These are phyloP conservation scores for Spisula solida DNA, from an alignment of 2,888 invertebrate genomes.

Conservation along the genomic window DNA sequence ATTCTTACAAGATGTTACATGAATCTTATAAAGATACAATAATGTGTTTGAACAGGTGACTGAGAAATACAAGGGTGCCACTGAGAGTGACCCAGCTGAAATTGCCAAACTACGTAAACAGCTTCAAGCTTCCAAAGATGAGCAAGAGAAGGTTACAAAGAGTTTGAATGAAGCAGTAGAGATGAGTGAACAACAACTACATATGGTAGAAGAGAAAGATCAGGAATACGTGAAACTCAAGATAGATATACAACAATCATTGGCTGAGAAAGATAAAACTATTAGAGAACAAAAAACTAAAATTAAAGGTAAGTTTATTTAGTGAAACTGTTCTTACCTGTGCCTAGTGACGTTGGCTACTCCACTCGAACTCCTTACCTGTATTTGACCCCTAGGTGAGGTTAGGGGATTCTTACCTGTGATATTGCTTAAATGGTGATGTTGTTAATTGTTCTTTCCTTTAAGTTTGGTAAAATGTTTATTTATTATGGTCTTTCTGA, in stretches of 20 bases:
- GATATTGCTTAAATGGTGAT: no score
- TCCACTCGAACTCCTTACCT: no score
- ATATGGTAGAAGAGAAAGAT: constrained; percentile 73
- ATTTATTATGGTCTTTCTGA: no score
- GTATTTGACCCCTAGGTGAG: no score
- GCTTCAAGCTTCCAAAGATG: constrained; percentile 59
- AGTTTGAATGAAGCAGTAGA: constrained; percentile 74
- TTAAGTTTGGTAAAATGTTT: no score
- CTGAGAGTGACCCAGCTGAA: constrained; percentile 47
- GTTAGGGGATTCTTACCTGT: no score
- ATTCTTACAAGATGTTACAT: neutral
- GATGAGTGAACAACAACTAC: constrained; percentile 74
- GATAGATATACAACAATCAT: constrained; percentile 74
- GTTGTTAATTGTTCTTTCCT: no score
- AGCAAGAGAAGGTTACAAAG: constrained; percentile 72
- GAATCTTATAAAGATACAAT: neutral
- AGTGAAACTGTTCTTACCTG: no score
- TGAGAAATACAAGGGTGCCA: constrained; percentile 20
- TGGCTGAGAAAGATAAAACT: constrained; percentile 70
- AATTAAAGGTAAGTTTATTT: constrained; percentile 48
- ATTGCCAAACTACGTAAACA: constrained; percentile 56
- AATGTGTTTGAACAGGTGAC: constrained; percentile 15
- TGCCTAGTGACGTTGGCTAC: no score
- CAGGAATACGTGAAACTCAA: constrained; percentile 75
- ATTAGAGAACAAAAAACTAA: constrained; percentile 62